phyloP scores from a whole-genome alignment of 2,888 invertebrate species.

The Aradus depressus region DNA sequence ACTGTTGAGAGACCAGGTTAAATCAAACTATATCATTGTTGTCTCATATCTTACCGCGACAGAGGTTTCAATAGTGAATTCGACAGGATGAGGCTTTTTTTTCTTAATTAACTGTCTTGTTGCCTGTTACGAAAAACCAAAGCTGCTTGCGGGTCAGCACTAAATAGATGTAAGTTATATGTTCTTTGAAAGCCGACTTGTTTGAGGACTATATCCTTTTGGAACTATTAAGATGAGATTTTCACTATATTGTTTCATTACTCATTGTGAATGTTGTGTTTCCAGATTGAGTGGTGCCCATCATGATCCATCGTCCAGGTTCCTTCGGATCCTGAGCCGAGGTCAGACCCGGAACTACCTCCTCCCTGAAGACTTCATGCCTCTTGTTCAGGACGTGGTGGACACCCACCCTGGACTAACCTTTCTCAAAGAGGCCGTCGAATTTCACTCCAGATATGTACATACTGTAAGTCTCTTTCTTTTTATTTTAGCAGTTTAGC shows the following conservation, averaged over 20 bases:
- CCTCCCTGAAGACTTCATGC: constrained; percentile 84
- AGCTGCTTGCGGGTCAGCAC: no score
- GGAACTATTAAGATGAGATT: no score
- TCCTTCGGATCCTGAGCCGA: constrained; percentile 72
- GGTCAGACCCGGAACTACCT: constrained; percentile 51
- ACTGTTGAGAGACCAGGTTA: no score
- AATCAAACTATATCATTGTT: no score
- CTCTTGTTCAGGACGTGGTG: constrained; percentile 92
- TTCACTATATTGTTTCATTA: neutral
- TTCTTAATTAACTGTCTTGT: no score
- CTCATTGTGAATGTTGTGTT: constrained; percentile 27
- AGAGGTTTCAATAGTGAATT: no score
- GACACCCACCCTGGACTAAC: constrained; percentile 95
- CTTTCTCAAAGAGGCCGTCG: constrained; percentile 93
- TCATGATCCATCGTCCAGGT: constrained; percentile 81
- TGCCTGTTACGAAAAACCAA: no score
- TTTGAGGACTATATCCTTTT: no score
- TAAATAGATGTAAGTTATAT: no score
- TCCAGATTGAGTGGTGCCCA: constrained; percentile 66
- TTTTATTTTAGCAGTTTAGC: constrained; percentile 19
- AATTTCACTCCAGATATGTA: constrained; percentile 97
- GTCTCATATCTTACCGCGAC: no score
- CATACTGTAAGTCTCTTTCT: constrained; percentile 74
- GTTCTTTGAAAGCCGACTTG: no score
- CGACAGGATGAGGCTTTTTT: no score